Evolutionary conservation across 2,888 invertebrate genomes (phyloP).

Genomic region (Neoitamus cyanurus): DNA sequence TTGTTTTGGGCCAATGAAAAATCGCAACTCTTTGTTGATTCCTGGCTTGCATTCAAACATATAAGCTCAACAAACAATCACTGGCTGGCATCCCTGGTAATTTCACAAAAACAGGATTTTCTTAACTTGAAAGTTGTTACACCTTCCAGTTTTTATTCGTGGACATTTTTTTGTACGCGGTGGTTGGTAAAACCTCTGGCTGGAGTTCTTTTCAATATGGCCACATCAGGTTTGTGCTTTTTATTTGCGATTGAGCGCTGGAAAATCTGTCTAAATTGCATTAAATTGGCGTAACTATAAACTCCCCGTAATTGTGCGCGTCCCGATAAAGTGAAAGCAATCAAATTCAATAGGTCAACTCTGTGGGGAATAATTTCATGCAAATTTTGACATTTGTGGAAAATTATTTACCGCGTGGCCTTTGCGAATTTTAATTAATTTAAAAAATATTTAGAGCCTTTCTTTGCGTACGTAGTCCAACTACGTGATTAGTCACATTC

Average conservation of each 20-base stretch:
- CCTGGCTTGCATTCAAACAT: neutral
- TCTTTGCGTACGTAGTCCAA: neutral
- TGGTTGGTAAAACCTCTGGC: slow-evolving; percentile 1
- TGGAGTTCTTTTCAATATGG: slow-evolving; percentile 72
- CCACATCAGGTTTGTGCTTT: slow-evolving; percentile 77
- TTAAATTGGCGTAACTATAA: neutral
- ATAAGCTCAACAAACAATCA: neutral
- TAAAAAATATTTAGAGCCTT: neutral
- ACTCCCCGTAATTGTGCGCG: neutral
- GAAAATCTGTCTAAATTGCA: neutral
- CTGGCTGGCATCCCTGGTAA: neutral
- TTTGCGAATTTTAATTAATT: slow-evolving; percentile 14
- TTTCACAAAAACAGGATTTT: neutral
- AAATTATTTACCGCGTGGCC: slow-evolving; percentile 53
- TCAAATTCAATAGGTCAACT: neutral
- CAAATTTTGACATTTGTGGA: slow-evolving; percentile 19
- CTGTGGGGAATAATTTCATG: neutral
- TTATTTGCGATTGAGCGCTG: neutral
- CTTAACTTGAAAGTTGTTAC: neutral
- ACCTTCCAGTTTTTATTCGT: neutral
- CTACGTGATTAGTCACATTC: neutral
- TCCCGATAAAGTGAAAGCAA: neutral
- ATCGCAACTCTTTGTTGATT: too few relatives aligned
- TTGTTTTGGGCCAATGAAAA: too few relatives aligned
- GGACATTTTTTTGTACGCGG: neutral